These are phyloP conservation scores for Salvelinus sp. DNA, from an alignment of 2,113 vertebrate genomes.

Conservation along the genomic window DNA sequence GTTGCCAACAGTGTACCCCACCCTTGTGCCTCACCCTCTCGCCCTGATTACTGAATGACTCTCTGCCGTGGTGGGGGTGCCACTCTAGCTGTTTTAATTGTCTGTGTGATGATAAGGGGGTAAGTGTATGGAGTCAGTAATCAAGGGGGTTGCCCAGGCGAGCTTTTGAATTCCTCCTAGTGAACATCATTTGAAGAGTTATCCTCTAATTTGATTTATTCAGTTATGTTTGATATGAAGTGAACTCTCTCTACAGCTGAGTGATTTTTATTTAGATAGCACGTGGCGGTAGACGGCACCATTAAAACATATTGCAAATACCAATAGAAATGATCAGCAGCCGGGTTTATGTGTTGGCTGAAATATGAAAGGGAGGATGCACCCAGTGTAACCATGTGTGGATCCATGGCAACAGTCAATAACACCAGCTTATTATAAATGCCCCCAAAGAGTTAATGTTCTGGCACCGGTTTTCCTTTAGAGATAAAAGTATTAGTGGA, in stretches of 20 bases:
- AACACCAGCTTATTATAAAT: conserved; percentile 39
- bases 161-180: too few species aligned
- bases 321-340: conserved; percentile 4
- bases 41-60: conserved; percentile 74
- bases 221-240: not conserved
- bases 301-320: not conserved
- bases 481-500: conserved; percentile 53
- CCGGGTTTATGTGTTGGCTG: not conserved
- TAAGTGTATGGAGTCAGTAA: not conserved
- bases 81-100: conserved; percentile 69
- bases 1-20: conserved; percentile 49
- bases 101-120: conserved; percentile 65
- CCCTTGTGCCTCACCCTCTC: conserved; percentile 46
- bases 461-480: conserved; percentile 38
- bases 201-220: conserved; percentile 32
- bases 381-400: conserved; percentile 30
- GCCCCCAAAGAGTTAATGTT: conserved; percentile 49
- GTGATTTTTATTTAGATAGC: not conserved
- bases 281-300: not conserved
- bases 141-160: too few species aligned
- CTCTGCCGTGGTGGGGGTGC: conserved; percentile 54
- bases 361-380: not conserved
- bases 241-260: not conserved
- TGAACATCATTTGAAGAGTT: too few species aligned
- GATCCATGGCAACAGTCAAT: conserved; percentile 45